Evolutionary conservation across 2,113 vertebrate species (phyloP), one percentile per base, ranked within the genome.

Genomic region (Coturnix japonica): DNA sequence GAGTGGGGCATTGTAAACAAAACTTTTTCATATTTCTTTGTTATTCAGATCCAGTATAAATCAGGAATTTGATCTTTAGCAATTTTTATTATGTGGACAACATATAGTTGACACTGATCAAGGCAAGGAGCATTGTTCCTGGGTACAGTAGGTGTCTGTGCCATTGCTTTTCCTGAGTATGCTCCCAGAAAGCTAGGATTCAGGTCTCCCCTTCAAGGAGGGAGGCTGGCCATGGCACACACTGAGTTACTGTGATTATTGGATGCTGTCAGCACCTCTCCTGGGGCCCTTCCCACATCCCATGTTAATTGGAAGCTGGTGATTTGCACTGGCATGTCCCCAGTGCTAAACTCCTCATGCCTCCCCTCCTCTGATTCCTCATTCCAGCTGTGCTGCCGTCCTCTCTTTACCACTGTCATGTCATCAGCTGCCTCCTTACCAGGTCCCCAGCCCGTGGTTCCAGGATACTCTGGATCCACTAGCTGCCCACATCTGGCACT

Each of bases 141-240:
- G 39, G 14, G 11, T 39, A 81, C 23, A 84, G 39, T 39, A 69
- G 65, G 47, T 87, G 39, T 84, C 86, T 92, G 7, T 77, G 35
- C 15, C 57, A 6, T 30, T 64, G 39, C 12, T 78, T 60, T 81
- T 72, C 61, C 77, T 16, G 17, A 3, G 4, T 47, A 30, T 65
- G 35, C 39, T 89, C 83, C 74, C 86, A 89, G 77, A 72, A 67
- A 87, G 47, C 63, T 87, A 13, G 71, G 47, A 64, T 65, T 94
- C 81, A 84, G 39, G 47, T 90, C 39, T 67, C 13, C 6, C 7
- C 20, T 37, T 88, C 31, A 75, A 67, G 53, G 10, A 89, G 8
- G 18, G 17, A 78, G 12, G 19, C 13, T 11, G 49, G 39, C n/a
- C 35, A 12, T 11, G 61, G 39, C 70, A 84, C 18, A 6, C 22